Evolutionary conservation across 2,888 invertebrate genomes (phyloP), one percentile per base, ranked within the genome.

Genomic region (Sarcophaga subvicina): DNA sequence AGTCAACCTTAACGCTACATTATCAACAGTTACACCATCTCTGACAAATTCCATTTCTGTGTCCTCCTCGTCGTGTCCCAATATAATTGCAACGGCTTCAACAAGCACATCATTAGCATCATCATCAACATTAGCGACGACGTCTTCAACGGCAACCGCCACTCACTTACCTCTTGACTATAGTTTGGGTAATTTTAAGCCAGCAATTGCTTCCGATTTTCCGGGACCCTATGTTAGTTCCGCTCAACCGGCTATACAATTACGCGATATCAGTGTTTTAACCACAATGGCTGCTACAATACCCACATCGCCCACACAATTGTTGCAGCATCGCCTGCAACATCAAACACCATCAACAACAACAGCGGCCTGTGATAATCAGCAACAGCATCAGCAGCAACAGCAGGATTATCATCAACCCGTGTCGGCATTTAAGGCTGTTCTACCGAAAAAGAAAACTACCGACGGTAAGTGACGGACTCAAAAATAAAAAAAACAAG

Each of bases 401-500:
- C 87, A 86, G 2, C 90, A 89, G 22, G 90, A 90, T 75, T 85
- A 90, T 88, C 87, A 88, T 79, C 92, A 92, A 76, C 93, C 93
- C 72, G 91, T 93, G 85, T 93, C 93, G 85, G 93, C 93, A 75
- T 93, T 93, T 85, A 93, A 93, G 87, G 93, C 93, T n/a, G 93
- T 93, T 76, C 89, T 92, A 83, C 93, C 93, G 67, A 93, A 93
- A 89, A 93, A 93, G 89, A 93, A 93, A 88, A 90, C 90, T 90
- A 85, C 92, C 93, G 93, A 93, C 93, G 93, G 93, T 93, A 92
- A 93, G 93, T 89, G 10, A 11, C 3, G 6, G 45, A 54, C 3
- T 20, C 25, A 47, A 49, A 17, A 12, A 64, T 27, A 54, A 14
- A 1, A 14, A 14, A 49, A 54, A 54, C 2, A 22, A 22, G 4